phyloP scores from a whole-genome alignment of 2,797 vertebrate species.

The Aplochiton taeniatus region DNA sequence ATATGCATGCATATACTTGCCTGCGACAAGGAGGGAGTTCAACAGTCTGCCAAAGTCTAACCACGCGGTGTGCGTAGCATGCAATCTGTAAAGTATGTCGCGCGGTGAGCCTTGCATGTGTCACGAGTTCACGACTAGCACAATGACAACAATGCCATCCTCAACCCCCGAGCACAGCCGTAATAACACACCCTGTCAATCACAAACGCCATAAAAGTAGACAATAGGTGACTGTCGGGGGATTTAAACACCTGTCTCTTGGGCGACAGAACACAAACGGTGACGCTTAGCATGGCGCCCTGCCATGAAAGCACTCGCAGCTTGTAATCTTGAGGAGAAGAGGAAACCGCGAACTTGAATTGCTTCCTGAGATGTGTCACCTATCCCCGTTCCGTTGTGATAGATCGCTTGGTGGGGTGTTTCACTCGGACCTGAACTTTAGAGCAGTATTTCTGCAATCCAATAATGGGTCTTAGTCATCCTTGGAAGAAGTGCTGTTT shows the following conservation, averaged over 20 bases:
- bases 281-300: conserved; percentile 36
- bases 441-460: no score
- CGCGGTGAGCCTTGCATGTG: neutral
- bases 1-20: no score
- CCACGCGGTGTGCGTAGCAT: no score
- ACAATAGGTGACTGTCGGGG: conserved; percentile 16
- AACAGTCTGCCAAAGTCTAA: no score
- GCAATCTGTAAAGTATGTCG: no score
- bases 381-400: no score
- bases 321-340: conserved; percentile 48
- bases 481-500: no score
- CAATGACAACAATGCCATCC: conserved; percentile 44
- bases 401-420: no score
- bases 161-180: conserved; percentile 25
- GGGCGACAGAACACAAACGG: conserved; percentile 43
- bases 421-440: neutral
- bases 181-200: conserved; percentile 59
- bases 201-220: conserved; percentile 32
- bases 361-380: conserved; percentile 48
- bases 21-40: no score
- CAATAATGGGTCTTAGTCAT: no score
- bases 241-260: conserved; percentile 57
- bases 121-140: conserved; percentile 17
- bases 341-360: conserved; percentile 39
- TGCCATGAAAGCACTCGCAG: conserved; percentile 7